phyloP scores from a whole-genome alignment of 2,113 vertebrate species.

The Tyto alba region DNA sequence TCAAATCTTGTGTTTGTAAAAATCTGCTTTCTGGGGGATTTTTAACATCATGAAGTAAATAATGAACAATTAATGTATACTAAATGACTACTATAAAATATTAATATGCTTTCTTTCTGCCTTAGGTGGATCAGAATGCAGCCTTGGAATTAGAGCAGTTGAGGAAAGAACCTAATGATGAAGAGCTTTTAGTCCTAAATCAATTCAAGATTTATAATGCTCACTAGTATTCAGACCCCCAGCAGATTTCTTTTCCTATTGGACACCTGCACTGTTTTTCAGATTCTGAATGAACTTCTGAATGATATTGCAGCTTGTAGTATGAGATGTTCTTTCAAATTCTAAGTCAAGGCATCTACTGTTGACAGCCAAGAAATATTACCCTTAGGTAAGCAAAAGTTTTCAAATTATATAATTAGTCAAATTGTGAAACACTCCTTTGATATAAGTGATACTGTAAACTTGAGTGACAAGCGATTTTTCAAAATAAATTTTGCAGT shows the following conservation, averaged over 20 bases:
- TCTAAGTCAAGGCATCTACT: background rate
- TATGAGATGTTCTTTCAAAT: background rate
- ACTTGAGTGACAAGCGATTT: background rate
- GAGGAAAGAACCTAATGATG: background rate
- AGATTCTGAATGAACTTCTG: background rate
- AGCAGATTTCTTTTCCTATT: background rate
- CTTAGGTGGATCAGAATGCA: background rate
- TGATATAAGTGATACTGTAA: background rate
- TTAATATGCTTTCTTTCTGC: background rate
- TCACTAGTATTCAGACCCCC: background rate
- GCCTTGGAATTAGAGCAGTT: background rate
- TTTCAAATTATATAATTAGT: background rate
- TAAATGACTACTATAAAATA: conserved; percentile 16
- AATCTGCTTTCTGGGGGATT: background rate
- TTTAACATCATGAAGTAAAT: background rate
- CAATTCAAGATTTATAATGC: background rate
- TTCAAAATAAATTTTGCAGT: background rate
- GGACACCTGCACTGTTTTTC: background rate
- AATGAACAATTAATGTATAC: background rate
- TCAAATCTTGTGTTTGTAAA: background rate
- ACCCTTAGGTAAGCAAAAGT: background rate
- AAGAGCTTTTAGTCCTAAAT: background rate
- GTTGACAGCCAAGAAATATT: background rate
- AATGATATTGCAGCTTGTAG: background rate
- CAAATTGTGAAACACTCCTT: background rate